Percentiles rank a stretch among this genome's conserved stretches.
phyloP scores from a whole-genome alignment of 2,888 invertebrate genomes.

The Baccha elongata region DNA sequence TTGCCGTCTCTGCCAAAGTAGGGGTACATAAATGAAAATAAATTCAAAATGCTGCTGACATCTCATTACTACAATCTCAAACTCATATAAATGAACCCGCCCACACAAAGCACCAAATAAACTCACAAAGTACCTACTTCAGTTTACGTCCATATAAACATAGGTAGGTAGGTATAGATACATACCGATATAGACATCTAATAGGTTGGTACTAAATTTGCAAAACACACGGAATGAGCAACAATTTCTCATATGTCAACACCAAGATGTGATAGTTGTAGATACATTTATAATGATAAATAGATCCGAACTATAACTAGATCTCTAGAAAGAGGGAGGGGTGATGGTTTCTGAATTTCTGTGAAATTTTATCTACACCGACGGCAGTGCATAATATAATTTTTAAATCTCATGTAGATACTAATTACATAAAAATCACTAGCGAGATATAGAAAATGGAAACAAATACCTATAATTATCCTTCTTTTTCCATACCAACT shows the following conservation, averaged over 20 bases:
- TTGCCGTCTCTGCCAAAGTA: constrained; percentile 5
- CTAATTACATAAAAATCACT: no score
- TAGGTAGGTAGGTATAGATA: neutral
- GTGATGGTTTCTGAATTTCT: neutral
- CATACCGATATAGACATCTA: neutral
- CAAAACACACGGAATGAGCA: constrained; percentile 77
- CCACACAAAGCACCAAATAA: constrained; percentile 35
- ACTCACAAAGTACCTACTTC: neutral
- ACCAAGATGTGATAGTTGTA: constrained; percentile 76
- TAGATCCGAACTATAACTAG: constrained; percentile 26
- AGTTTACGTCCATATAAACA: no score
- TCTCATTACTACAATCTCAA: constrained; percentile 63
- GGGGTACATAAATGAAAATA: constrained; percentile 63
- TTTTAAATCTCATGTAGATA: no score
- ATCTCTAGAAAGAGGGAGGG: neutral
- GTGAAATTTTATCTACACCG: no score
- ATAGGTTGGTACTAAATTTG: constrained; percentile 39
- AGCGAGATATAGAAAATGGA: no score
- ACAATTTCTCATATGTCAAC: constrained; percentile 83
- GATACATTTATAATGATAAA: constrained; percentile 61
- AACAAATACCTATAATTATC: no score
- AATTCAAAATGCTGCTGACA: constrained; percentile 62
- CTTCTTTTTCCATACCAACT: no score
- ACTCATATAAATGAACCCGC: constrained; percentile 32
- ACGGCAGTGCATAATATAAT: no score